These are phyloP conservation scores for Erethizon dorsatum DNA, from an alignment of 2,797 vertebrate genomes.

Conservation along the genomic window DNA sequence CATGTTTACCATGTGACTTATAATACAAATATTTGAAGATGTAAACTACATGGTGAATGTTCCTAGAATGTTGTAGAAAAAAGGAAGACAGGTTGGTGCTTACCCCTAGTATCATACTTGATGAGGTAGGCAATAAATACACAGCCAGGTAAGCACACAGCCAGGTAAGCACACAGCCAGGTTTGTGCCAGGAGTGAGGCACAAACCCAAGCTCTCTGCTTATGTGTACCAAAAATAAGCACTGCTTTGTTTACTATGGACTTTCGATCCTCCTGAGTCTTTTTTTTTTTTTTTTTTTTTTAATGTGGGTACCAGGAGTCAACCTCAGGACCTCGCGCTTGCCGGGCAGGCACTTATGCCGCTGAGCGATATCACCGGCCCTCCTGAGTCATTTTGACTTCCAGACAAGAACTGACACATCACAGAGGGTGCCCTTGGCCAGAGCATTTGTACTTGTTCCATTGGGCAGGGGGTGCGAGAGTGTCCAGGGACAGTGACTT, in stretches of 20 bases:
- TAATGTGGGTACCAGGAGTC: no score
- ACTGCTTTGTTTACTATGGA: conserved; percentile 5
- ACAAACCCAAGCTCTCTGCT: conserved; percentile 16
- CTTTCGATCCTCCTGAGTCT: not conserved
- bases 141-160: not conserved
- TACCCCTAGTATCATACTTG: not conserved
- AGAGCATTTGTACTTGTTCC: not conserved
- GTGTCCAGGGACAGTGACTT: not conserved
- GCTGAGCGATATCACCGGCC: no score
- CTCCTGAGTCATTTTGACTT: conserved; percentile 21
- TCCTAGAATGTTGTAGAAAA: not conserved
- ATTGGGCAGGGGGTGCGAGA: not conserved
- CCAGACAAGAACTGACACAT: not conserved
- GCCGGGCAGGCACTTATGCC: no score
- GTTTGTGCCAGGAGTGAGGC: not conserved
- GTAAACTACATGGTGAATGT: not conserved
- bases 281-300: no score
- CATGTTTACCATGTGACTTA: conserved; percentile 22
- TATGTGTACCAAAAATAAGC: conserved; percentile 8
- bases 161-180: not conserved
- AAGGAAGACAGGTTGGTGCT: not conserved
- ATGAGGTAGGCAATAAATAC: not conserved
- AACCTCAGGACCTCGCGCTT: no score
- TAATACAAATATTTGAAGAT: not conserved
- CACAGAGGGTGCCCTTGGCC: not conserved